phyloP scores from a whole-genome alignment of 1,140 invertebrate genomes.

The Druon quercuslanigerum region DNA sequence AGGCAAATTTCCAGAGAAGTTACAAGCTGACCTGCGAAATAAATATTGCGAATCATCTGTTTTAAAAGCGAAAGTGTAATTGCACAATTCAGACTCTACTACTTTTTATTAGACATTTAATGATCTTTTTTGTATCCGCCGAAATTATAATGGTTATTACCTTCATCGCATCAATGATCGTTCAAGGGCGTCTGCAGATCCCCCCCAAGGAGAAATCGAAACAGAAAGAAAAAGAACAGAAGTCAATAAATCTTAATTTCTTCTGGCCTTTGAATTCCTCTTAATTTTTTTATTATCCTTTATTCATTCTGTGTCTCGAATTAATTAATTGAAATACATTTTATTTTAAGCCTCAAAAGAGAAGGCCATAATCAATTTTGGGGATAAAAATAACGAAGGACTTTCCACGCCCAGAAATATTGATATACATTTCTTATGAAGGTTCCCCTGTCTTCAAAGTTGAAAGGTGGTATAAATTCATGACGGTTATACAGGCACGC shows the following conservation, averaged over 20 bases:
- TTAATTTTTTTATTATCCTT: background rate
- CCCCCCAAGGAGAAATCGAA: conserved; percentile 22
- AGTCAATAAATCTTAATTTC: conserved; percentile 13
- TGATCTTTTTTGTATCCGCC: background rate
- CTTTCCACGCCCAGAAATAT: too few relatives aligned
- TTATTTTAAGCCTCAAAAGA: too few relatives aligned
- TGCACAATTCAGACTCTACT: background rate
- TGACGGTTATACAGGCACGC: too few relatives aligned
- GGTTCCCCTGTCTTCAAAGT: too few relatives aligned
- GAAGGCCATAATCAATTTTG: too few relatives aligned
- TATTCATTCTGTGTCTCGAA: too few relatives aligned
- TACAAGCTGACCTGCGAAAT: background rate
- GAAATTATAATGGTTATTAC: conserved; percentile 11
- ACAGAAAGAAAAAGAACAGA: conserved; percentile 7
- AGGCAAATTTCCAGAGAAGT: background rate
- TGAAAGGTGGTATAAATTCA: too few relatives aligned
- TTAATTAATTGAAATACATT: too few relatives aligned
- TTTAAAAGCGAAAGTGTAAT: conserved; percentile 9
- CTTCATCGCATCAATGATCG: conserved; percentile 3
- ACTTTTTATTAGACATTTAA: conserved; percentile 16
- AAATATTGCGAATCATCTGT: background rate
- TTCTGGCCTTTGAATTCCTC: conserved; percentile 5
- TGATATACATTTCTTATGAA: too few relatives aligned
- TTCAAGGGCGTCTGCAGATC: conserved; percentile 17
- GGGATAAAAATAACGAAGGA: too few relatives aligned